Evolutionary conservation across 2,797 vertebrate species (phyloP).

Genomic region (Protosalanx chinensis): DNA sequence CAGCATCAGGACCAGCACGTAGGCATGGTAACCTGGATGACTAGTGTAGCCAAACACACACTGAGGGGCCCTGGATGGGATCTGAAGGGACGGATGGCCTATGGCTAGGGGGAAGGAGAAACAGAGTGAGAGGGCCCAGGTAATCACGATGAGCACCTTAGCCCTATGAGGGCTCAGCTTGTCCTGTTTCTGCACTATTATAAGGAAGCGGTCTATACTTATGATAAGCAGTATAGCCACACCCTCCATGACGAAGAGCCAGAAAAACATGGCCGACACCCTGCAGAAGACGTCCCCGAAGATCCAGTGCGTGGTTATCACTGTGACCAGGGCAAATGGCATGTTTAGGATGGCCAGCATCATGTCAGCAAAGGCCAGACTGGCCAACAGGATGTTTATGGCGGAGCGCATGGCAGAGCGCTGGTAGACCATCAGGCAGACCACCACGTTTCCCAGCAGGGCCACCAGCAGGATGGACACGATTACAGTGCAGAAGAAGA

Average conservation of each 20-base stretch:
- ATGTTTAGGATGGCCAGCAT: slow-evolving; percentile 92
- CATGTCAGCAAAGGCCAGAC: slow-evolving; percentile 95
- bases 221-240: slow-evolving; percentile 96
- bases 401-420: slow-evolving; percentile 96
- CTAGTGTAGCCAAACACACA: slow-evolving; percentile 91
- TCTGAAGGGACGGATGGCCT: slow-evolving; percentile 84
- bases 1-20: slow-evolving; percentile 85
- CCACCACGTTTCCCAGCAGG: slow-evolving; percentile 91
- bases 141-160: slow-evolving; percentile 88
- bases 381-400: slow-evolving; percentile 97
- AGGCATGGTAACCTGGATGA: slow-evolving; percentile 82
- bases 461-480: slow-evolving; percentile 85
- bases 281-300: slow-evolving; percentile 90
- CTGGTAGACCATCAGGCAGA: slow-evolving; percentile 98
- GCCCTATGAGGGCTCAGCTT: slow-evolving; percentile 91
- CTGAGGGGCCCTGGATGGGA: slow-evolving; percentile 90
- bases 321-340: slow-evolving; percentile 90
- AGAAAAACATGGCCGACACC: slow-evolving; percentile 94
- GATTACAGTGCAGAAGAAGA: slow-evolving; percentile 87
- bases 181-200: slow-evolving; percentile 96
- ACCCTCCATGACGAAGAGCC: slow-evolving; percentile 93
- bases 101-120: slow-evolving; percentile 88
- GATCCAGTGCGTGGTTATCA: slow-evolving; percentile 87
- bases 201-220: slow-evolving; percentile 95
- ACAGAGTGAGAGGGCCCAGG: slow-evolving; percentile 85